phyloP scores from a whole-genome alignment of 64 coral and sea anemone species.

The Actinia equina region DNA sequence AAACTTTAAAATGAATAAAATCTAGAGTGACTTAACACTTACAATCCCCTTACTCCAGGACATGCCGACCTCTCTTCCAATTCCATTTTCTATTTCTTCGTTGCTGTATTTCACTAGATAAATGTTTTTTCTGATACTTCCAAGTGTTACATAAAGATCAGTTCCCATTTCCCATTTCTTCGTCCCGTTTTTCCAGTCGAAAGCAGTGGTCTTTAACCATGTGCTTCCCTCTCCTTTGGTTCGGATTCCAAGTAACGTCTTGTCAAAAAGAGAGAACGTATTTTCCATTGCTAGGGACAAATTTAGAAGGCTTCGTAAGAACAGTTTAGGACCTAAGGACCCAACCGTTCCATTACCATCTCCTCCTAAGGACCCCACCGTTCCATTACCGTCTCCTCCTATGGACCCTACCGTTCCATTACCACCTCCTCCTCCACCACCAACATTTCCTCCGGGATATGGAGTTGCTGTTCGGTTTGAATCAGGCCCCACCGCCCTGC shows the following conservation, averaged over 20 bases:
- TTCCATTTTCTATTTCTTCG: not conserved
- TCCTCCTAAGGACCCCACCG: too few species aligned
- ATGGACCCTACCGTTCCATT: not conserved
- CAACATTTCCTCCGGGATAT: not conserved
- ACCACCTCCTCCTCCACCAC: not conserved
- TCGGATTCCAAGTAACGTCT: conserved; percentile 8
- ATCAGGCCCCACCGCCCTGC: not conserved
- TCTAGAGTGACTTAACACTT: not conserved
- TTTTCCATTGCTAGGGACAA: not conserved
- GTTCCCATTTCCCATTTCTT: not conserved
- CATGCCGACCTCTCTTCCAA: not conserved
- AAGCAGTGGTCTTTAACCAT: not conserved
- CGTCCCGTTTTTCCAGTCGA: not conserved
- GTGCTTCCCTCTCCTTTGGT: not conserved
- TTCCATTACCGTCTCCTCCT: too few species aligned
- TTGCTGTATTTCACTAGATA: not conserved
- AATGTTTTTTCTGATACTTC: not conserved
- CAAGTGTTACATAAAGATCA: not conserved
- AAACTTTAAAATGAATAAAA: too few species aligned
- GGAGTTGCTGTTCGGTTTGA: not conserved
- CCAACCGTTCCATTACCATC: too few species aligned
- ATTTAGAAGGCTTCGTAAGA: not conserved
- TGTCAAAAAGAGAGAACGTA: conserved; percentile 17
- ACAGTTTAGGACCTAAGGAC: not conserved
- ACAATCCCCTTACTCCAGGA: not conserved